Evolutionary conservation across 2,113 vertebrate genomes (phyloP).

Genomic region (Hydrochoerus hydrochaeris): DNA sequence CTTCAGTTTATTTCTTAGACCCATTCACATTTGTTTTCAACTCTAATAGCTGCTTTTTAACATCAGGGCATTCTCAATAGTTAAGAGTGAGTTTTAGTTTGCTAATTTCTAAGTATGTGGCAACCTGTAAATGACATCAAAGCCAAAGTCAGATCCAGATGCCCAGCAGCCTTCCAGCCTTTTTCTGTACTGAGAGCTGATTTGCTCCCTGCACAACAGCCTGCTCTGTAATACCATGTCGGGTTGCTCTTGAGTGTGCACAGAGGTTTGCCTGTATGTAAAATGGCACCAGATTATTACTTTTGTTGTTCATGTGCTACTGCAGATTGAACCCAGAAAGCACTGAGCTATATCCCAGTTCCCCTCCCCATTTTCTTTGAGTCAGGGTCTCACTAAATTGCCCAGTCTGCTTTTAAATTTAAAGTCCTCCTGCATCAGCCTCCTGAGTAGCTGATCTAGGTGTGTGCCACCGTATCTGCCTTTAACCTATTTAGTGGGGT

Average conservation of each 20-base stretch:
- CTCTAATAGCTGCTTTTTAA: not conserved
- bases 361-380: not conserved
- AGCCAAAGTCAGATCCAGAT: not conserved
- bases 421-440: not conserved
- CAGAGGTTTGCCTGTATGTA: not conserved
- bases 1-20: not conserved
- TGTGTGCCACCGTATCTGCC: not conserved
- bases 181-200: not conserved
- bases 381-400: not conserved
- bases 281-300: not conserved
- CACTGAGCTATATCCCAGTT: not conserved
- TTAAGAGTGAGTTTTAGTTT: not conserved
- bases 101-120: not conserved
- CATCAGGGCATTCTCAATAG: not conserved
- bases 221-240: not conserved
- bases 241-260: not conserved
- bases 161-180: not conserved
- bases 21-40: conserved; percentile 18
- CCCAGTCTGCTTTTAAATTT: not conserved
- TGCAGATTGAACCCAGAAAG: not conserved
- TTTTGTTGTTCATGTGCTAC: not conserved
- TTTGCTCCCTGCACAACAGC: not conserved
- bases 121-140: conserved; percentile 14
- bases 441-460: not conserved
- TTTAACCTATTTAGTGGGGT: not conserved